These are phyloP conservation scores for Odobenus rosmarus DNA, from an alignment of 2,113 vertebrate species.

Conservation along the genomic window DNA sequence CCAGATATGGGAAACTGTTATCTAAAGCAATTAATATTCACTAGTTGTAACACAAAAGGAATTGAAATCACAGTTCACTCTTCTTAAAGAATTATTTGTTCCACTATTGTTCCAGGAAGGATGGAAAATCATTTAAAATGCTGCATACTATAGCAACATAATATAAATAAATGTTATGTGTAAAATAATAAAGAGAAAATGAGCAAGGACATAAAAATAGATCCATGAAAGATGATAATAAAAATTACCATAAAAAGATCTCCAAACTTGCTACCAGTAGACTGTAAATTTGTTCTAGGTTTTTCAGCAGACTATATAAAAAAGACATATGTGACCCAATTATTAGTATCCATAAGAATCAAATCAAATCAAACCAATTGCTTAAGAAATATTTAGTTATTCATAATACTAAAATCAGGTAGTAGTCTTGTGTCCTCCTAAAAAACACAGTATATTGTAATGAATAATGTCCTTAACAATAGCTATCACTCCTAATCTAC, in stretches of 20 bases:
- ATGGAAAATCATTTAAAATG: not conserved
- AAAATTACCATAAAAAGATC: not conserved
- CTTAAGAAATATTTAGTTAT: slow-evolving; percentile 5
- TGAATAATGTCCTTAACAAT: not conserved
- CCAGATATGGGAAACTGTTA: not conserved
- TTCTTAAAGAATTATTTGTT: not conserved
- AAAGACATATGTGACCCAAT: not conserved
- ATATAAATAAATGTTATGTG: not conserved
- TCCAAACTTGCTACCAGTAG: not conserved
- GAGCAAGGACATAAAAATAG: not conserved
- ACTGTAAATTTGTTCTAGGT: not conserved
- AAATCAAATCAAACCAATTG: not conserved
- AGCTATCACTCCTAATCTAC: not conserved
- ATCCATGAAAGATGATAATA: not conserved
- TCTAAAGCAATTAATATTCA: slow-evolving; percentile 7
- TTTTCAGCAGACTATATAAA: not conserved
- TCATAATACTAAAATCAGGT: not conserved
- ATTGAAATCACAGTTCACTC: not conserved
- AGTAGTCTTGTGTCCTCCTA: not conserved
- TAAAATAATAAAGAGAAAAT: slow-evolving; percentile 5
- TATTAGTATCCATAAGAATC: not conserved
- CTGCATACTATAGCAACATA: not conserved
- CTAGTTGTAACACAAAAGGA: slow-evolving; percentile 5
- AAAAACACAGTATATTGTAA: not conserved
- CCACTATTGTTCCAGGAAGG: not conserved